Evolutionary conservation across 2,888 invertebrate species (phyloP).

Genomic region (Aphrophora alni): DNA sequence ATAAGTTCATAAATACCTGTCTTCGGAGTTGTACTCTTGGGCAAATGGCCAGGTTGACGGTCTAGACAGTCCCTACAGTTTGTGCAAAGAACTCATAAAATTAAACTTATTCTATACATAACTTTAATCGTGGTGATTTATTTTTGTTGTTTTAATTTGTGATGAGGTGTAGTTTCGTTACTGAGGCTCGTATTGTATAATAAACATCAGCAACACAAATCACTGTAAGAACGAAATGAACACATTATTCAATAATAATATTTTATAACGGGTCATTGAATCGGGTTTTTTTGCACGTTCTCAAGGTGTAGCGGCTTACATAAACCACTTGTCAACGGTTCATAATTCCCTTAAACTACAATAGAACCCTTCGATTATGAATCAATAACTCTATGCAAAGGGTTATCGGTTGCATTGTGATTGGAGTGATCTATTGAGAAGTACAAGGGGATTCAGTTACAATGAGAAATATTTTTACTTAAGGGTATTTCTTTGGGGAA

Average conservation of each 20-base stretch:
- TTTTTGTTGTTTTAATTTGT: too few relatives aligned
- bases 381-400: slow-evolving; percentile 2
- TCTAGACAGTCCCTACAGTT: too few relatives aligned
- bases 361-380: neutral
- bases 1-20: too few relatives aligned
- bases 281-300: neutral
- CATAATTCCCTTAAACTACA: neutral
- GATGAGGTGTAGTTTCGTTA: too few relatives aligned
- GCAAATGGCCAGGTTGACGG: too few relatives aligned
- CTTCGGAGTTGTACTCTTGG: too few relatives aligned
- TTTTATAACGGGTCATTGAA: neutral
- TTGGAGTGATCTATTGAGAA: neutral
- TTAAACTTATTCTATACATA: too few relatives aligned
- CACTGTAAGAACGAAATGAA: too few relatives aligned
- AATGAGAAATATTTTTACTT: neutral
- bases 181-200: too few relatives aligned
- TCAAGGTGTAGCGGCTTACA: neutral
- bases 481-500: neutral
- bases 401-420: neutral
- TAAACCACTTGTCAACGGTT: neutral
- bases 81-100: too few relatives aligned
- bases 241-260: neutral
- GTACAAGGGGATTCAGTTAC: neutral
- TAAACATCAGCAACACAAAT: too few relatives aligned
- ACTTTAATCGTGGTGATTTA: too few relatives aligned